phyloP scores from a whole-genome alignment of 1,140 invertebrate genomes.

The Trypoxylus dichotomus region DNA sequence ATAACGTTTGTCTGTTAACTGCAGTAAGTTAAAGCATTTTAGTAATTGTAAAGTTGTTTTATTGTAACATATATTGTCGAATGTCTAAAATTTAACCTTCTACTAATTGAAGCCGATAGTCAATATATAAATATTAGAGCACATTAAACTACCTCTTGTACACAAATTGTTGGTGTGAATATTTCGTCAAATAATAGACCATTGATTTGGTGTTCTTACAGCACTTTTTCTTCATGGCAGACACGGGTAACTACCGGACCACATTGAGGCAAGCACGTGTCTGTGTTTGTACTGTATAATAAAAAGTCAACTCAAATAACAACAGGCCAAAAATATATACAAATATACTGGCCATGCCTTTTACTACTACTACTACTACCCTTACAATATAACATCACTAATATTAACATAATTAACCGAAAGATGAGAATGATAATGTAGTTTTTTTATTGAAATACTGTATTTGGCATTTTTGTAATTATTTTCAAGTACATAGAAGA shows the following conservation, averaged over 20 bases:
- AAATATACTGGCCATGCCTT: constrained; percentile 23
- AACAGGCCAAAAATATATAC: constrained; percentile 20
- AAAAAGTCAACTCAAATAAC: background rate
- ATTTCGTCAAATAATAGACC: constrained; percentile 25
- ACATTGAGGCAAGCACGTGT: constrained; percentile 70
- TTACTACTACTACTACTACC: constrained; percentile 1
- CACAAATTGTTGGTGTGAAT: constrained; percentile 14
- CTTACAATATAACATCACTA: constrained; percentile 14
- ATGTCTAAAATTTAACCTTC: too few relatives aligned
- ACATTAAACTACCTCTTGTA: background rate
- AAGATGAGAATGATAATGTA: background rate
- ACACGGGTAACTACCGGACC: constrained; percentile 69
- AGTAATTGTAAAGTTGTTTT: too few relatives aligned
- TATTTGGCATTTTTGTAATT: background rate
- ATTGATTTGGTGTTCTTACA: constrained; percentile 63
- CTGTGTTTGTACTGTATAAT: constrained; percentile 33
- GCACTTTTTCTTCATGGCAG: constrained; percentile 70
- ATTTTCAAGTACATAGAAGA: too few relatives aligned
- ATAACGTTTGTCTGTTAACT: too few relatives aligned
- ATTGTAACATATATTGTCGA: too few relatives aligned
- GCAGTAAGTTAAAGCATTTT: too few relatives aligned
- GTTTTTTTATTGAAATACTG: background rate
- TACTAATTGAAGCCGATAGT: constrained; percentile 1
- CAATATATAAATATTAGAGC: background rate
- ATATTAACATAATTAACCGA: constrained; percentile 16